Percentiles rank a stretch among this genome's conserved stretches.
phyloP scores from a whole-genome alignment of 2,113 vertebrate genomes.

The Recurvirostra avosetta region DNA sequence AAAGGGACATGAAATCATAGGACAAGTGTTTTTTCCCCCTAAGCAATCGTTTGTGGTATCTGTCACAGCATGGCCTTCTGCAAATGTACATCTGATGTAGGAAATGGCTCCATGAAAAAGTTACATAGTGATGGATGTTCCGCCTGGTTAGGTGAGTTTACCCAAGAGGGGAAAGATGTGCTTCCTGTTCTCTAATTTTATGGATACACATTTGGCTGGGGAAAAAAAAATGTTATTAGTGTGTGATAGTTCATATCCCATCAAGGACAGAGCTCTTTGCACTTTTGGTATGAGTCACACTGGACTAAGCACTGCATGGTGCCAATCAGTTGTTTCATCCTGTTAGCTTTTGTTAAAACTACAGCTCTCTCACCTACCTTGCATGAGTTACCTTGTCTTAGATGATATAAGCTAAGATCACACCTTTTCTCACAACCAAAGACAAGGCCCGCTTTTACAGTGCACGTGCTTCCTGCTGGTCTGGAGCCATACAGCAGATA shows the following conservation, averaged over 20 bases:
- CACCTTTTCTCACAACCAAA: not conserved
- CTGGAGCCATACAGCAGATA: not conserved
- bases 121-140: not conserved
- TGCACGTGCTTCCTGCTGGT: accelerated
- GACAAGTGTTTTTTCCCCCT: not conserved
- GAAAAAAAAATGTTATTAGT: not conserved
- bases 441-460: not conserved
- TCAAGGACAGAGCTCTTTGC: not conserved
- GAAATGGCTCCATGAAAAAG: not conserved
- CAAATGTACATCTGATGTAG: not conserved
- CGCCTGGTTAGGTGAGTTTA: not conserved
- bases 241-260: not conserved
- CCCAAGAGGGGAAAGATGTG: not conserved
- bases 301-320: not conserved
- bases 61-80: not conserved
- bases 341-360: not conserved
- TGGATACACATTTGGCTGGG: not conserved
- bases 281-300: not conserved
- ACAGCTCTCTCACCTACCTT: not conserved
- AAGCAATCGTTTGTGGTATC: not conserved
- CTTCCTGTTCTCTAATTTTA: not conserved
- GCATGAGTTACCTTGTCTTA: not conserved
- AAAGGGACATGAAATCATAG: not conserved
- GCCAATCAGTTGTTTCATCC: not conserved
- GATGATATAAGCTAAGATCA: not conserved